phyloP scores from a whole-genome alignment of 2,888 invertebrate genomes.

The Aquatica leii region DNA sequence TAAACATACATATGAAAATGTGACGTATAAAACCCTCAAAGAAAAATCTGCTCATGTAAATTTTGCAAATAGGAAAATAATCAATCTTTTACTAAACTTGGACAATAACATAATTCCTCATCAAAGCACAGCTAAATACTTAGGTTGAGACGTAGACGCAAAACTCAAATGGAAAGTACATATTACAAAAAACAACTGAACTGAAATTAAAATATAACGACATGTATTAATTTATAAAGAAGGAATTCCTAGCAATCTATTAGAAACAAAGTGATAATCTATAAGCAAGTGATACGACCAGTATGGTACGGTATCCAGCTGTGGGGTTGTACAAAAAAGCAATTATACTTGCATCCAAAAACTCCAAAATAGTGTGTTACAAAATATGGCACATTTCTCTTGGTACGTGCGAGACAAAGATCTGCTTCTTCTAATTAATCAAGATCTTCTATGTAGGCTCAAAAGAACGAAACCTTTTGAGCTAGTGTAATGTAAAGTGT shows the following conservation, averaged over 20 bases:
- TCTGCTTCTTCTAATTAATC: background rate
- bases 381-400: too few relatives aligned
- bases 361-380: background rate
- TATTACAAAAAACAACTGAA: background rate
- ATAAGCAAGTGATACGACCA: too few relatives aligned
- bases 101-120: conserved; percentile 9
- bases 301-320: too few relatives aligned
- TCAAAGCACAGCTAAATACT: too few relatives aligned
- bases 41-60: too few relatives aligned
- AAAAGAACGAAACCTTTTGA: too few relatives aligned
- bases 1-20: conserved; percentile 7
- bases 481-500: too few relatives aligned
- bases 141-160: background rate
- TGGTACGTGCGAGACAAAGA: background rate
- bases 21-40: conserved; percentile 7
- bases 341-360: background rate
- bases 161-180: conserved; percentile 17
- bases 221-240: background rate
- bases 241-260: too few relatives aligned
- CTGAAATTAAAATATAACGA: background rate
- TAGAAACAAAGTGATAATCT: too few relatives aligned
- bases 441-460: background rate
- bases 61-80: conserved; percentile 12
- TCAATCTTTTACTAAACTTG: conserved; percentile 4
- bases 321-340: too few relatives aligned